phyloP scores from a whole-genome alignment of 37 sponge, comb jelly and placozoan genomes.

The Chondrosia reniformis region DNA sequence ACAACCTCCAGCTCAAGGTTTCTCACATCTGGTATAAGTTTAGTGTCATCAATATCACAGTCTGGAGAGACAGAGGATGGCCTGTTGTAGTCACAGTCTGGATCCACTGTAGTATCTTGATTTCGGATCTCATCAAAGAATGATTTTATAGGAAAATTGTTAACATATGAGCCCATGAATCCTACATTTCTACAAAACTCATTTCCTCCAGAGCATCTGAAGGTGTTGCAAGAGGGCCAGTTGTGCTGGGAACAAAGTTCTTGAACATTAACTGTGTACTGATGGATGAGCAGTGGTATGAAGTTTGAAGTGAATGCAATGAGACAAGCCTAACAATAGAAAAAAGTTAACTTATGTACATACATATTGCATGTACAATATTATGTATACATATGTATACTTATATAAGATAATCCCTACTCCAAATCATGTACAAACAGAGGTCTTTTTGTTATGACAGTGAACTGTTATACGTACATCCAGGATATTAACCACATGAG shows the following conservation, averaged over 20 bases:
- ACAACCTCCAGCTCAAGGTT: too few relatives aligned
- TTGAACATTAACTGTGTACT: neutral
- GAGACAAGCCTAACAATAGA: conserved; percentile 47
- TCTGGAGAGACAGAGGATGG: neutral
- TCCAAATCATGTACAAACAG: too few relatives aligned
- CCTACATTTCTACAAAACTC: conserved; percentile 8
- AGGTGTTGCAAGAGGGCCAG: conserved; percentile 11
- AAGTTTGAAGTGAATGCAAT: conserved; percentile 70
- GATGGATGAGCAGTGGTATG: conserved; percentile 34
- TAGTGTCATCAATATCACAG: too few relatives aligned
- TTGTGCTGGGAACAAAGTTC: neutral
- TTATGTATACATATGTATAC: too few relatives aligned
- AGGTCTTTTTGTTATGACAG: too few relatives aligned
- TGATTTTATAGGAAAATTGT: neutral
- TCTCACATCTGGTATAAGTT: too few relatives aligned
- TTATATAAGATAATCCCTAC: too few relatives aligned
- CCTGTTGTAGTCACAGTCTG: neutral
- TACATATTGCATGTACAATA: neutral
- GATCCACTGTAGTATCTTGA: neutral
- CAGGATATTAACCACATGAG: too few relatives aligned
- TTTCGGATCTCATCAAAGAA: conserved; percentile 12
- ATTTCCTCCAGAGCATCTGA: neutral
- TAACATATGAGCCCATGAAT: neutral
- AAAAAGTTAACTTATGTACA: neutral
- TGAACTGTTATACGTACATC: too few relatives aligned